Evolutionary conservation across 2,113 vertebrate genomes (phyloP), one percentile per base, ranked within the genome.

Genomic region (Isichthys henryi): DNA sequence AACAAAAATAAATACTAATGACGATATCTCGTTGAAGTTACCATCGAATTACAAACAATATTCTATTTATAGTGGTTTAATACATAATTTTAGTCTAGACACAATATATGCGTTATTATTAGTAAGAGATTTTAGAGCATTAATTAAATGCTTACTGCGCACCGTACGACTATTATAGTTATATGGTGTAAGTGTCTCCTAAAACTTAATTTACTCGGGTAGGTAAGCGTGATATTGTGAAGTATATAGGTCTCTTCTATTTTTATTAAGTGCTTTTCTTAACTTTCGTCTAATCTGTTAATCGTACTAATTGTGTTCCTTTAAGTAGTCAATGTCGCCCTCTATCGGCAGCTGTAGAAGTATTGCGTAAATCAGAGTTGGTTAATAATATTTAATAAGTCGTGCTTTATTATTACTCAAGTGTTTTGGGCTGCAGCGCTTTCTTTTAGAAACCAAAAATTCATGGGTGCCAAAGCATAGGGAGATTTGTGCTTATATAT

Each of bases 251-350:
- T n/a, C 10, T 11, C 10, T 11, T 70, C n/a, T 66, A 66, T 27
- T 27, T 66, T 70, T 70, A 13, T 66, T 70, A 31, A 31, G 62
- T 70, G 62, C 11, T 66, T 66, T 10, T 66, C 62, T 66, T 45
- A 82, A 45, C 11, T 86, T 50, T 50, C 1, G n/a, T 35, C 27
- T 31, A 31, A 70, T 70, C n/a, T 70, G 62, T 27, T 27, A 70
- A 31, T 70, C n/a, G 62, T 27, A 77, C 74, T 86, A 82, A 90
- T 82, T 46, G 19, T 80, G 27, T 87, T 87, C 85, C 45, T 89
- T 88, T 90, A 89, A 77, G 80, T 89, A 88, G 90, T 88, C 91
- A 92, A 92, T 91, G 90, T 89, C 89, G 91, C 91, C 92, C 91
- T 91, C 92, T 92, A 91, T 90, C 43, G 92, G 62, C 39, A 83